These are phyloP conservation scores for Gephyroberyx darwinii DNA, from an alignment of 2,797 vertebrate species.

Conservation along the genomic window DNA sequence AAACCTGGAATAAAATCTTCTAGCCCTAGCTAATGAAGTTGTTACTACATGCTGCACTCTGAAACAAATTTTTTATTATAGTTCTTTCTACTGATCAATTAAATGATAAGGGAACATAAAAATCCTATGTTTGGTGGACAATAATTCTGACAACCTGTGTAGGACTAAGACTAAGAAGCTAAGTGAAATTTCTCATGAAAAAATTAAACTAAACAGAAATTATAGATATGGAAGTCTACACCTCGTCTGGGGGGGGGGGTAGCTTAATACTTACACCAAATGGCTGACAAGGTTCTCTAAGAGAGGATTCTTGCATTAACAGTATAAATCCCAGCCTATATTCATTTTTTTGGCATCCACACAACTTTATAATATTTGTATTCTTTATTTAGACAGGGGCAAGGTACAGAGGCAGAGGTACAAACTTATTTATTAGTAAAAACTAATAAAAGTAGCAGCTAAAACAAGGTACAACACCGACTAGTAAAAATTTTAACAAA, in stretches of 20 bases:
- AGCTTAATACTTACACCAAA: conserved; percentile 69
- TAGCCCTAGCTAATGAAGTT: conserved; percentile 72
- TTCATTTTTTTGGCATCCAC: conserved; percentile 45
- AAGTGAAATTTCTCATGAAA: conserved; percentile 44
- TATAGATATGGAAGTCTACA: conserved; percentile 49
- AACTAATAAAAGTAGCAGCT: neutral
- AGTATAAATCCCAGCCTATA: conserved; percentile 55
- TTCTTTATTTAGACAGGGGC: conserved; percentile 54
- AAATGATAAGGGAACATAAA: conserved; percentile 77
- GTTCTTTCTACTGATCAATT: conserved; percentile 77
- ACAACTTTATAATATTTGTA: conserved; percentile 52
- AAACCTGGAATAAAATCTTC: conserved; percentile 45
- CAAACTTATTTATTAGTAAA: too few relatives aligned
- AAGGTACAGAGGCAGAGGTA: conserved; percentile 34
- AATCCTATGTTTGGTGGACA: conserved; percentile 68
- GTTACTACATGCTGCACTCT: conserved; percentile 67
- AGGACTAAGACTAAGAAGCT: conserved; percentile 62
- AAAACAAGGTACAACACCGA: neutral
- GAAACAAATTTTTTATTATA: conserved; percentile 80
- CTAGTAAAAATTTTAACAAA: neutral
- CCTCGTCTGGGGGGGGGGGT: conserved; percentile 50
- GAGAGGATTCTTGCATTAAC: conserved; percentile 50
- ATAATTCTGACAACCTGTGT: conserved; percentile 65
- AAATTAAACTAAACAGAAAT: conserved; percentile 38
- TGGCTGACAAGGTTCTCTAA: conserved; percentile 60